Conservation (phyloP, 2,113 vertebrate genomes). For the Rallus limicola region DNA sequence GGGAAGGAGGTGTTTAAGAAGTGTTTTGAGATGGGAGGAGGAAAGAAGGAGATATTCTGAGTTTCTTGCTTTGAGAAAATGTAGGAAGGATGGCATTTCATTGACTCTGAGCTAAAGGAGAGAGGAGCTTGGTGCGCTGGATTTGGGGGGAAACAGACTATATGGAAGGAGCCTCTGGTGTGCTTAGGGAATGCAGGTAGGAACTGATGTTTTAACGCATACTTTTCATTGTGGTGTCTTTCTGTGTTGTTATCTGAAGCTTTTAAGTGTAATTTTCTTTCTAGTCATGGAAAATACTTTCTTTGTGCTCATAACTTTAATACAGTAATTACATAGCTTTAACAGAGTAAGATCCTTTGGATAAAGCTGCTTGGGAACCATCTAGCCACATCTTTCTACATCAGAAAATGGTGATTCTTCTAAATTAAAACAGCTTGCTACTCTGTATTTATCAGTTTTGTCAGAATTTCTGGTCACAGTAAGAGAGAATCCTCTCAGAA, state of each 20-base stretch:
- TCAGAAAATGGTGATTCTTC: neutral
- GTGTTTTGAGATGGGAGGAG: slow-evolving; percentile 11
- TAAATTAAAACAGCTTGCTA: neutral
- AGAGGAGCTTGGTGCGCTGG: neutral
- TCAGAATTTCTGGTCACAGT: neutral
- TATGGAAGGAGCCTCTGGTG: slow-evolving; percentile 4
- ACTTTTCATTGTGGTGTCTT: neutral
- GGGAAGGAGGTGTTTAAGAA: slow-evolving; percentile 52
- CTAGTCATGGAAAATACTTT: neutral
- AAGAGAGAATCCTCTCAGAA: neutral
- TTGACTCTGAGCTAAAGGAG: neutral
- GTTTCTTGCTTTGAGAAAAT: slow-evolving; percentile 29
- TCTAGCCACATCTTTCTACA: neutral
- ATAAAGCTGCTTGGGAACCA: neutral
- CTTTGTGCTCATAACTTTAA: neutral
- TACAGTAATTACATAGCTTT: neutral
- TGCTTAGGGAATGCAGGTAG: slow-evolving; percentile 63
- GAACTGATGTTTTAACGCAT: neutral
- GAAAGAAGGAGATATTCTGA: slow-evolving; percentile 6
- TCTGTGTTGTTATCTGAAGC: neutral
- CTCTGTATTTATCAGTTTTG: neutral
- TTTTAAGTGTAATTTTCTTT: neutral
- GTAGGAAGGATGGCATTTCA: neutral
- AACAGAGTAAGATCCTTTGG: neutral
- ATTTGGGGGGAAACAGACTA: neutral